Percentiles rank a stretch among this genome's conserved stretches.
Evolutionary conservation across 2,888 invertebrate genomes (phyloP).

Genomic region (Trachelus tabidus): DNA sequence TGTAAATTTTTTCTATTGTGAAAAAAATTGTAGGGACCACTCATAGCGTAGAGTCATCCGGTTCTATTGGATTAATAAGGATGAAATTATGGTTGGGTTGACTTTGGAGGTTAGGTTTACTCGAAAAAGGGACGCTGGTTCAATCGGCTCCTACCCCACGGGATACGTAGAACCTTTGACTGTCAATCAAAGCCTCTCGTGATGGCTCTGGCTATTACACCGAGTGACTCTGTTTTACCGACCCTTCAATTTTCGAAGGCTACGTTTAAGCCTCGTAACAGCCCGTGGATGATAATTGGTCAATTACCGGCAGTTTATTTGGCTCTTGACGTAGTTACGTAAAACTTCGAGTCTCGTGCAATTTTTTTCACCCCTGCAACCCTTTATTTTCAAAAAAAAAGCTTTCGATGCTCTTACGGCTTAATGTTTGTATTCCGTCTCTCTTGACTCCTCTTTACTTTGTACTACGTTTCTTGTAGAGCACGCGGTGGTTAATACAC

Average conservation of each 20-base stretch:
- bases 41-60: neutral
- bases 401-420: slow-evolving; percentile 17
- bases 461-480: neutral
- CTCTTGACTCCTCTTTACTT: neutral
- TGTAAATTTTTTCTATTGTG: neutral
- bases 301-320: slow-evolving; percentile 33
- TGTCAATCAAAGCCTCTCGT: neutral
- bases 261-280: slow-evolving; percentile 20
- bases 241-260: slow-evolving; percentile 38
- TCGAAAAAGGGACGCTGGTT: neutral
- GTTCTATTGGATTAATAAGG: neutral
- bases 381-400: slow-evolving; percentile 8
- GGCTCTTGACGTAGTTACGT: neutral
- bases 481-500: neutral
- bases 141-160: neutral
- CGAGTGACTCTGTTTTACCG: slow-evolving; percentile 41
- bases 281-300: slow-evolving; percentile 40
- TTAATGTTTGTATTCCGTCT: slow-evolving; percentile 4
- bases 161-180: neutral
- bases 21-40: neutral
- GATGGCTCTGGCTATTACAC: slow-evolving; percentile 34
- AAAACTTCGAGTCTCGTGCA: slow-evolving; percentile 5
- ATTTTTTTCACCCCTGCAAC: neutral
- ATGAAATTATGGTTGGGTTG: neutral
- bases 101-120: neutral